Percentiles rank a stretch among this genome's conserved stretches.
Conservation (phyloP, 2,113 vertebrate species). For the Marmota flaviventris region DNA sequence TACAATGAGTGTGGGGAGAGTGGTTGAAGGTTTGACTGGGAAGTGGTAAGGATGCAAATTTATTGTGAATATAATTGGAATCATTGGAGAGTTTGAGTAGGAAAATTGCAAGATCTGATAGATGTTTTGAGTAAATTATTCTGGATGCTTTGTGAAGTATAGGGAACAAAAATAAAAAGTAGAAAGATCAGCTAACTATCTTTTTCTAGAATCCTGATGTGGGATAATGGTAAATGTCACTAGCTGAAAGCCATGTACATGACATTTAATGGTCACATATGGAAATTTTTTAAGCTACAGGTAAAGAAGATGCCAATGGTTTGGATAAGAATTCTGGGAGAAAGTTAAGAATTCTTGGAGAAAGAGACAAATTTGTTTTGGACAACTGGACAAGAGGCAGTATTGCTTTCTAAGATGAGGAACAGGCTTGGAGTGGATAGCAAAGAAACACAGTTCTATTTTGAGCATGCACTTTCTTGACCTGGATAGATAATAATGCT, state of each 20-base stretch:
- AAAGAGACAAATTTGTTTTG: neutral
- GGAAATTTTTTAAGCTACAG: neutral
- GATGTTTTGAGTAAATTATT: neutral
- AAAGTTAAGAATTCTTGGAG: neutral
- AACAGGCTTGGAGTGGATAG: neutral
- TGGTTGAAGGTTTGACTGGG: neutral
- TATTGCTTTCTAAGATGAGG: neutral
- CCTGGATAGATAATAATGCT: neutral
- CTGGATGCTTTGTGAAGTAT: neutral
- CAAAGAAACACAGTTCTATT: neutral
- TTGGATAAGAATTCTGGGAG: neutral
- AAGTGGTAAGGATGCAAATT: neutral
- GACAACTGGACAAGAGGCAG: neutral
- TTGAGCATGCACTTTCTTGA: neutral
- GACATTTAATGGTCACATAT: neutral
- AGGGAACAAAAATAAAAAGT: neutral
- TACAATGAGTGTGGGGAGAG: neutral
- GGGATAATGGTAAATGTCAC: neutral
- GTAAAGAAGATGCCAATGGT: neutral
- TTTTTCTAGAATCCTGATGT: neutral
- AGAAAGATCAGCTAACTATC: neutral
- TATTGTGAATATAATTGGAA: neutral
- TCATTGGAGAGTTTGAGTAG: neutral
- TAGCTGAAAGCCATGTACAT: neutral
- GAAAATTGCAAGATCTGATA: neutral